phyloP scores from a whole-genome alignment of 2,113 vertebrate genomes.

The Xyrauchen texanus region DNA sequence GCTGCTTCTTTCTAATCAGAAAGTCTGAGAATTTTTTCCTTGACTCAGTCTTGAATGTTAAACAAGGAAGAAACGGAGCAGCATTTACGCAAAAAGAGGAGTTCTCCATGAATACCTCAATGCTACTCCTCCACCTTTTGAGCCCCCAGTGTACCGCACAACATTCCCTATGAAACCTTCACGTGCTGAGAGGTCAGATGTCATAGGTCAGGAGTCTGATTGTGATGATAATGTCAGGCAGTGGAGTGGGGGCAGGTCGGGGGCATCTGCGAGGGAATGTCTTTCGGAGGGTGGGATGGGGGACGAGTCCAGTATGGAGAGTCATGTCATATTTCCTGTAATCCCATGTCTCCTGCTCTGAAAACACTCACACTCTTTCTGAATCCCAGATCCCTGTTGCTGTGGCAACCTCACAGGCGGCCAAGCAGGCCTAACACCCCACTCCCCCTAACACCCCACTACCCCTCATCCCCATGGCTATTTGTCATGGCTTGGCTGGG shows the following conservation, averaged over 20 bases:
- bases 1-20: too few relatives aligned
- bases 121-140: slow-evolving; percentile 54
- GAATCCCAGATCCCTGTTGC: slow-evolving; percentile 68
- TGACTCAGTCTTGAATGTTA: not conserved
- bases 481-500: slow-evolving; percentile 81
- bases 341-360: slow-evolving; percentile 74
- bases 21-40: not conserved
- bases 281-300: slow-evolving; percentile 15
- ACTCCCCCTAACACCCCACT: slow-evolving; percentile 70
- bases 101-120: slow-evolving; percentile 54
- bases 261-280: slow-evolving; percentile 21
- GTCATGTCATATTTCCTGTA: slow-evolving; percentile 82
- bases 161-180: slow-evolving; percentile 51
- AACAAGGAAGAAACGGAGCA: slow-evolving; percentile 24
- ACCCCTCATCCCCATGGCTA: slow-evolving; percentile 70
- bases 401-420: slow-evolving; percentile 74
- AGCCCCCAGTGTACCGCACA: slow-evolving; percentile 58
- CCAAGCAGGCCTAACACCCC: slow-evolving; percentile 71
- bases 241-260: slow-evolving; percentile 47
- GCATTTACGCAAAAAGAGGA: slow-evolving; percentile 26
- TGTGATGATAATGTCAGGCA: slow-evolving; percentile 82
- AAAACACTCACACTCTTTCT: slow-evolving; percentile 70
- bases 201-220: slow-evolving; percentile 78
- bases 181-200: slow-evolving; percentile 74
- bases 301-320: slow-evolving; percentile 59